phyloP scores from a whole-genome alignment of 2,113 vertebrate genomes.

The Epinephelus cyanopodus region DNA sequence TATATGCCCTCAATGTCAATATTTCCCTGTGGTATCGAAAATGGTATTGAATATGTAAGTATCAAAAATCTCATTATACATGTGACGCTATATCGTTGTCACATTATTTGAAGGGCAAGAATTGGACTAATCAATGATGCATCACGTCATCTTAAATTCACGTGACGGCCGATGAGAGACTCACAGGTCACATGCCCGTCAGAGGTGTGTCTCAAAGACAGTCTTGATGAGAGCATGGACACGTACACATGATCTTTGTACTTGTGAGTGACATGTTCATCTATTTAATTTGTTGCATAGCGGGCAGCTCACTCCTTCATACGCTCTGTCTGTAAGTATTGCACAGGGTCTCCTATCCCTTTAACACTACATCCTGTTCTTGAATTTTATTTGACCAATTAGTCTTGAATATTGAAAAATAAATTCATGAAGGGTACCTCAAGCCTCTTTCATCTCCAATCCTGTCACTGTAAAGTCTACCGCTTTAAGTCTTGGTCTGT shows the following conservation, averaged over 20 bases:
- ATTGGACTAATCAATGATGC: neutral
- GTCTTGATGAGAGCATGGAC: neutral
- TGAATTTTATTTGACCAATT: neutral
- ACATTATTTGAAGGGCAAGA: neutral
- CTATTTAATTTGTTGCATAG: neutral
- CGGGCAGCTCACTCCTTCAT: neutral
- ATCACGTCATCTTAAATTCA: neutral
- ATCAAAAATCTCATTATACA: too few relatives aligned
- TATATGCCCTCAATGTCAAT: too few relatives aligned
- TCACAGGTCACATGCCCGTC: neutral
- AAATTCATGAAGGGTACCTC: neutral
- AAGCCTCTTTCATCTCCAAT: neutral
- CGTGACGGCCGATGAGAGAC: neutral
- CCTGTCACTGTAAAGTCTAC: neutral
- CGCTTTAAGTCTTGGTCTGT: constrained; percentile 5
- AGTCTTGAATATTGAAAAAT: neutral
- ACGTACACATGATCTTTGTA: constrained; percentile 47
- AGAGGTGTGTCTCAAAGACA: constrained; percentile 21
- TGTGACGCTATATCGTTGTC: neutral
- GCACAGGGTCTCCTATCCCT: neutral
- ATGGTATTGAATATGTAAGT: too few relatives aligned
- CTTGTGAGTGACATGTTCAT: constrained; percentile 21
- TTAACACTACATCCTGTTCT: neutral
- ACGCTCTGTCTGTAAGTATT: neutral
- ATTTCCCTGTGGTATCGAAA: too few relatives aligned